Percentiles rank a stretch among this genome's conserved stretches.
phyloP scores from a whole-genome alignment of 2,888 invertebrate genomes.

The Eilema caniola region DNA sequence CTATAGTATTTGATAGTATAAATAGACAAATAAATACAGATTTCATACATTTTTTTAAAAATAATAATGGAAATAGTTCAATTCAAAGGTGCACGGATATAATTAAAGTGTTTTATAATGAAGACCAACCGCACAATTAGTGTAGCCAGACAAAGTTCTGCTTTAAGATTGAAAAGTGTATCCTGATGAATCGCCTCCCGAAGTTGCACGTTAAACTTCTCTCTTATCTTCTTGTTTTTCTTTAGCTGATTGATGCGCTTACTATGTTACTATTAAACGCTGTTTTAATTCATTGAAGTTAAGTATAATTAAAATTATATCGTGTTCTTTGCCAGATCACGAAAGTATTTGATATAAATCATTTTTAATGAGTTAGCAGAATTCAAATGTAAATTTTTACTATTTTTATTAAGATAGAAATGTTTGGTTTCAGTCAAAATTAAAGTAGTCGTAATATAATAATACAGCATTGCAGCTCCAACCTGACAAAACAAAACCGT shows the following conservation, averaged over 20 bases:
- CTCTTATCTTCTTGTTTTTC: conserved; percentile 20
- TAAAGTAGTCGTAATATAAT: too few species aligned
- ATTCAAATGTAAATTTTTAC: too few species aligned
- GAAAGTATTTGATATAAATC: too few species aligned
- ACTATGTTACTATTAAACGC: background rate
- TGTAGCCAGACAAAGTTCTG: background rate
- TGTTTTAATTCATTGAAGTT: background rate
- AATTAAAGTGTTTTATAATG: background rate
- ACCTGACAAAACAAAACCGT: too few species aligned
- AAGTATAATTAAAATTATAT: too few species aligned
- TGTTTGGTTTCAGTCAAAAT: too few species aligned
- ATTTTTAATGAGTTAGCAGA: too few species aligned
- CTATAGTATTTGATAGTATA: too few species aligned
- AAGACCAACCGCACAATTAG: conserved; percentile 9
- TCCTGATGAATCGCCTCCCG: conserved; percentile 11
- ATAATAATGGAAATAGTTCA: too few species aligned
- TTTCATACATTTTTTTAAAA: too few species aligned
- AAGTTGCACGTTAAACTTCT: conserved; percentile 15
- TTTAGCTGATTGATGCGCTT: conserved; percentile 17
- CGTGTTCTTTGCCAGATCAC: background rate
- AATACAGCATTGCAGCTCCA: too few species aligned
- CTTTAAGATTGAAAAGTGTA: conserved; percentile 12
- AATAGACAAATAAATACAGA: background rate
- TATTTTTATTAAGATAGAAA: too few species aligned
- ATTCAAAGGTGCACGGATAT: background rate